Conservation (phyloP, 64 coral and sea anemone species). For the Stichodactyla mertensii region DNA sequence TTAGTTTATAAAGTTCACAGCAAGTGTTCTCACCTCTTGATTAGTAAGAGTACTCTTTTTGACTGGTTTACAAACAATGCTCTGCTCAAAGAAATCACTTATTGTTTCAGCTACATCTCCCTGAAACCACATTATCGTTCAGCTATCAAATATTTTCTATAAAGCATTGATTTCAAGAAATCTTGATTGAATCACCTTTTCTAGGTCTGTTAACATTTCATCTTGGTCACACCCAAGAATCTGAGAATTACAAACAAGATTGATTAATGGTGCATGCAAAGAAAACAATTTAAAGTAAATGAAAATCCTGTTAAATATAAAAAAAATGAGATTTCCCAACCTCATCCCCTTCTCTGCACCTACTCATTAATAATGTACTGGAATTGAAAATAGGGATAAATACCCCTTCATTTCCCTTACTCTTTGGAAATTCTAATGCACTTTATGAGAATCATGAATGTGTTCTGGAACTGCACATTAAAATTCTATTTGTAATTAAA, state of each 20-base stretch:
- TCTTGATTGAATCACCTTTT: constrained; percentile 45
- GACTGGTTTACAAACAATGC: constrained; percentile 26
- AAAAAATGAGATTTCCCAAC: not conserved
- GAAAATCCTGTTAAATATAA: too few species aligned
- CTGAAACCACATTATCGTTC: constrained; percentile 4
- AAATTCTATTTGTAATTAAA: not conserved
- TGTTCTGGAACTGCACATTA: not conserved
- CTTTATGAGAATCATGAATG: too few species aligned
- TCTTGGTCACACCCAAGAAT: constrained; percentile 76
- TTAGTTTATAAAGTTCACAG: too few species aligned
- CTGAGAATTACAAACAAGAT: constrained; percentile 17
- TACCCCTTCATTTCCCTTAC: too few species aligned
- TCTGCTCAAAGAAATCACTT: constrained; percentile 57
- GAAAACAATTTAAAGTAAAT: too few species aligned
- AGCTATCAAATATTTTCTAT: too few species aligned
- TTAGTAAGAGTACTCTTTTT: constrained; percentile 77
- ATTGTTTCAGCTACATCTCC: constrained; percentile 93
- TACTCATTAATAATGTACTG: too few species aligned
- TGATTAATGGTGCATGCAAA: not conserved
- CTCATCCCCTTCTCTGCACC: too few species aligned
- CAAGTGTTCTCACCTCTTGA: constrained; percentile 44
- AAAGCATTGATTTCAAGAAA: not conserved
- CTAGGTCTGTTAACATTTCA: constrained; percentile 84
- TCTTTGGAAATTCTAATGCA: too few species aligned
- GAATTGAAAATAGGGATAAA: too few species aligned